These are phyloP conservation scores for Oreochromis grahami DNA, from an alignment of 2,797 vertebrate species.

Conservation along the genomic window DNA sequence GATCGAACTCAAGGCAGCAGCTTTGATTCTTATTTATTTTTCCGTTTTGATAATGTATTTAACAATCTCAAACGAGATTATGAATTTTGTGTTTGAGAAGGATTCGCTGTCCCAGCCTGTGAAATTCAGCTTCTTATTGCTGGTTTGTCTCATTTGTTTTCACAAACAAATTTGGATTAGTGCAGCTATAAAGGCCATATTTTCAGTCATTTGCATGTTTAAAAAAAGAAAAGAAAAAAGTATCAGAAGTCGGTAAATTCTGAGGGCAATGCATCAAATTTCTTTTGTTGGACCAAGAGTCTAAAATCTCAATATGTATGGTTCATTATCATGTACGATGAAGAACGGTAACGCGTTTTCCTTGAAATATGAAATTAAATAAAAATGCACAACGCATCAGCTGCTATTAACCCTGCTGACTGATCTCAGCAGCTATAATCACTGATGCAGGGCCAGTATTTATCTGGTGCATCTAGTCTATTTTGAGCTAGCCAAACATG, in stretches of 20 bases:
- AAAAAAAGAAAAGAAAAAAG: background rate
- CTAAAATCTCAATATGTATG: background rate
- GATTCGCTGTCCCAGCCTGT: background rate
- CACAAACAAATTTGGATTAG: background rate
- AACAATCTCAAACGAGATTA: background rate
- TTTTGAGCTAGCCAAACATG: background rate
- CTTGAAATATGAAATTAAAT: background rate
- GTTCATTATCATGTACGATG: background rate
- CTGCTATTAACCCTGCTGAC: background rate
- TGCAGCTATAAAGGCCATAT: background rate
- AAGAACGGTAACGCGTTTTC: accelerated
- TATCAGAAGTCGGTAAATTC: background rate
- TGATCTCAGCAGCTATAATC: background rate
- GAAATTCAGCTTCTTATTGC: background rate
- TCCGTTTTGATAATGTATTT: background rate
- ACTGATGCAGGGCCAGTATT: background rate
- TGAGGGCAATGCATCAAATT: background rate
- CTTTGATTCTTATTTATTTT: background rate
- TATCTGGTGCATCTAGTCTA: background rate
- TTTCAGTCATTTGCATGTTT: background rate
- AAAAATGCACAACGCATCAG: background rate
- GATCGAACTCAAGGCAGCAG: background rate
- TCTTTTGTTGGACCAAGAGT: background rate
- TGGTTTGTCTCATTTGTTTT: background rate
- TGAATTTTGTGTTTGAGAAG: background rate